Evolutionary conservation across 2,797 vertebrate genomes (phyloP), one percentile per base, ranked within the genome.

Genomic region (Bradypodion pumilum): DNA sequence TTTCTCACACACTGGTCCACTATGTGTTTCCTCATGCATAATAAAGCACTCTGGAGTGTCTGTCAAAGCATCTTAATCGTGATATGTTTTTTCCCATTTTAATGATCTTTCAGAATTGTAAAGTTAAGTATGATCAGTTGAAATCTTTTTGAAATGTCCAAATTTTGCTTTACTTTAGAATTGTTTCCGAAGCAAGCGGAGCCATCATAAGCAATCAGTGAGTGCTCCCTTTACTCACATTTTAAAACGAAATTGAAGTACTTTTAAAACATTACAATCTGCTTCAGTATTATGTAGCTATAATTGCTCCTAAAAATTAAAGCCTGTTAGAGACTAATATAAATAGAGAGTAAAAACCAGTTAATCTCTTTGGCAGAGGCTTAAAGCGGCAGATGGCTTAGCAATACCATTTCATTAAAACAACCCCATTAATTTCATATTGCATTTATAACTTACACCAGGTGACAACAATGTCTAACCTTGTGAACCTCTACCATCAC

Each of bases 301-400:
- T 86, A 80, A n/a, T 29, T 56, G 82, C 27, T 27, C 2, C 74
- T 32, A 56, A 19, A 68, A 80, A 84, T 85, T 73, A 86, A 86
- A 83, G 37, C 44, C 70, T 78, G 70, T 70, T 70, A 62, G 52
- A 88, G 81, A 87, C 72, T 60, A 68, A 63, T 84, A 76, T 8
- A 90, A 85, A 6, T 8, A 82, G 79, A 60, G 32, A 78, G 27
- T 69, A 37, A 35, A 65, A 91, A 84, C 76, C 78, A 73, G 88
- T 87, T 70, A 78, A 80, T 89, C 63, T 80, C 78, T 84, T 80
- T 69, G 80, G 88, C 85, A 37, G 10, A 73, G 74, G 65, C 46
- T 69, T 37, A 25, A 63, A 46, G 42, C 12, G 89, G 87, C 87
- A 92, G 86, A 90, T 83, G 87, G 79, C n/a, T 89, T 44, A 82